phyloP scores from a whole-genome alignment of 2,113 vertebrate species.

The Anhinga anhinga region DNA sequence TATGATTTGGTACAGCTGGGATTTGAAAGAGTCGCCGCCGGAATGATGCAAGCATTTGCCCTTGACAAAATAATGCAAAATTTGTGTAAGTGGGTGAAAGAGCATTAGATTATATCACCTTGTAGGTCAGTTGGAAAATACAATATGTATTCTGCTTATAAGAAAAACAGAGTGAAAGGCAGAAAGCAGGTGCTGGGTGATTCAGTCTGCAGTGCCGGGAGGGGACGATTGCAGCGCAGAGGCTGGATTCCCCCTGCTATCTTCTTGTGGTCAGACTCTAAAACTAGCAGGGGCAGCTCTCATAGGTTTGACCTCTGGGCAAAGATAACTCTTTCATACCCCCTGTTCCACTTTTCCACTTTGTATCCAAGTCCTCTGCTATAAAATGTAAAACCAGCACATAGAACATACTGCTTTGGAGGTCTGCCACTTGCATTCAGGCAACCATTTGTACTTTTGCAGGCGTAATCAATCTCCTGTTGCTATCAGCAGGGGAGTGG shows the following conservation, averaged over 20 bases:
- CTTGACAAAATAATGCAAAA: background rate
- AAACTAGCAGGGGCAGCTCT: background rate
- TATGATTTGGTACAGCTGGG: background rate
- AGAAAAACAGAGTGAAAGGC: background rate
- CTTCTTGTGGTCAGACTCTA: background rate
- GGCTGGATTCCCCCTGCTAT: background rate
- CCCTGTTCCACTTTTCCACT: slow-evolving; percentile 23
- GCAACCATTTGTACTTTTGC: slow-evolving; percentile 85
- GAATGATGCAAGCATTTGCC: background rate
- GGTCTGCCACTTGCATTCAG: slow-evolving; percentile 77
- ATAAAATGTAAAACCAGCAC: slow-evolving; percentile 62
- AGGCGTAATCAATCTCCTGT: slow-evolving; percentile 87
- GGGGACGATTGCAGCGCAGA: fast-evolving
- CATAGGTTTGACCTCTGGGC: slow-evolving; percentile 45
- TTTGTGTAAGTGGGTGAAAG: slow-evolving; percentile 11
- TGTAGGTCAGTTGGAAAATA: slow-evolving; percentile 25
- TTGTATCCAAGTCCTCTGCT: slow-evolving; percentile 38
- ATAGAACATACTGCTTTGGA: slow-evolving; percentile 63
- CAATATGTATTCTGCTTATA: background rate
- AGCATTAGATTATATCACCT: background rate
- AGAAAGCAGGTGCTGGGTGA: background rate
- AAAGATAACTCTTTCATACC: slow-evolving; percentile 46
- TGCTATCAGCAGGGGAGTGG: slow-evolving; percentile 83
- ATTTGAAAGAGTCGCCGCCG: slow-evolving; percentile 8
- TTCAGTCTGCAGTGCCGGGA: fast-evolving